A percentile compares a stretch with the other conserved stretches of the same genome.
phyloP scores from a whole-genome alignment of 92 coral and sea anemone species.

The Scolanthus callimorphus region DNA sequence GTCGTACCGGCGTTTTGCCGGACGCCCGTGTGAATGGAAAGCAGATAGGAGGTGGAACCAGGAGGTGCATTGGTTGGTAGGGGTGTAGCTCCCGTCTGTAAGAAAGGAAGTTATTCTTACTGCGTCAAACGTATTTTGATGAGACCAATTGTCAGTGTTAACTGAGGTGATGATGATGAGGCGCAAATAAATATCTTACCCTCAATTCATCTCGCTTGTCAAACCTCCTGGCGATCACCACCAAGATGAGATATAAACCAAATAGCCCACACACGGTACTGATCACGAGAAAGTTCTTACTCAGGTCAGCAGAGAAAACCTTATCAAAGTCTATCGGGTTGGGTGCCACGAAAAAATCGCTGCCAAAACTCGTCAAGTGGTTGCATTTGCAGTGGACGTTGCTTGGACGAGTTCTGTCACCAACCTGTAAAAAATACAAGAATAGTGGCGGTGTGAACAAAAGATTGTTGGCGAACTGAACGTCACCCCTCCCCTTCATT shows the following conservation, averaged over 20 bases:
- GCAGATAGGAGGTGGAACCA: conserved; percentile 56
- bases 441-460: no score
- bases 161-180: no score
- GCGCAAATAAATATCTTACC: no score
- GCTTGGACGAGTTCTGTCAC: conserved; percentile 49
- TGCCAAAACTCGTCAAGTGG: conserved; percentile 88
- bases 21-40: conserved; percentile 81
- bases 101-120: no score
- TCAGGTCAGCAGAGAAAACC: conserved; percentile 85
- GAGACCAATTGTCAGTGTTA: no score
- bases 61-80: conserved; percentile 50
- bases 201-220: conserved; percentile 70
- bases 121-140: no score
- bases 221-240: conserved; percentile 71
- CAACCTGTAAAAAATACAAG: conserved; percentile 70
- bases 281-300: conserved; percentile 78
- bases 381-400: conserved; percentile 73
- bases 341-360: conserved; percentile 94
- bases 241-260: conserved; percentile 72
- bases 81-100: conserved; percentile 85
- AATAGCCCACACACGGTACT: conserved; percentile 68
- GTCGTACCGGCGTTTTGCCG: conserved; percentile 92
- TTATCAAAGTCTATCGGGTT: conserved; percentile 95
- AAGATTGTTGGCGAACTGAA: no score
- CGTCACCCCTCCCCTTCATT: no score